Percentiles rank a stretch among this genome's conserved stretches.
These are phyloP conservation scores for Rhinogobio ventralis DNA, from an alignment of 2,797 vertebrate genomes.

Conservation along the genomic window DNA sequence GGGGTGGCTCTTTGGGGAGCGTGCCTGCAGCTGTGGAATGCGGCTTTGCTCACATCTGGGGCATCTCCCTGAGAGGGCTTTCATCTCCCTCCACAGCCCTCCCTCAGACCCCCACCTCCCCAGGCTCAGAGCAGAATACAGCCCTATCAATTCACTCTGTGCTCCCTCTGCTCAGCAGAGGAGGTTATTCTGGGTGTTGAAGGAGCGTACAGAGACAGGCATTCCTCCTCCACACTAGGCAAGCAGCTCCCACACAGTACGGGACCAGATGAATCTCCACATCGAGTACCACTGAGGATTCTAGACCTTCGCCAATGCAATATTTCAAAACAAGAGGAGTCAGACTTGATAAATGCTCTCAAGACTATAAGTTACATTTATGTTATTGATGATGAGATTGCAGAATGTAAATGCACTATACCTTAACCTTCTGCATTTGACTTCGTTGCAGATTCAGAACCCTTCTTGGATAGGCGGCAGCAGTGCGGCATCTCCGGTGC, in stretches of 20 bases:
- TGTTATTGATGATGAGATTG: conserved; percentile 13
- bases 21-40: conserved; percentile 64
- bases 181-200: conserved; percentile 61
- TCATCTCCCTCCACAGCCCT: conserved; percentile 56
- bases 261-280: conserved; percentile 50
- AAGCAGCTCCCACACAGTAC: conserved; percentile 51
- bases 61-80: conserved; percentile 64
- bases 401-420: neutral
- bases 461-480: conserved; percentile 95
- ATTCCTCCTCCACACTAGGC: conserved; percentile 55
- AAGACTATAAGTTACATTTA: conserved; percentile 5
- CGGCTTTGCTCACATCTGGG: conserved; percentile 60
- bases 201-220: conserved; percentile 59
- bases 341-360: conserved; percentile 28
- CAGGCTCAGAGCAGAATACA: conserved; percentile 44
- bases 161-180: conserved; percentile 53
- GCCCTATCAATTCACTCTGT: conserved; percentile 55
- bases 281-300: conserved; percentile 25
- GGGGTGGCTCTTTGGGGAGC: conserved; percentile 59
- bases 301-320: conserved; percentile 32
- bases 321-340: conserved; percentile 39
- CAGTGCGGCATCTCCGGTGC: conserved; percentile 90
- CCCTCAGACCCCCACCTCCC: conserved; percentile 51
- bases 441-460: conserved; percentile 90
- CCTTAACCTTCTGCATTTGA: conserved; percentile 2